These are phyloP conservation scores for Cydia fagiglandana DNA, from an alignment of 1,140 invertebrate species.

Conservation along the genomic window DNA sequence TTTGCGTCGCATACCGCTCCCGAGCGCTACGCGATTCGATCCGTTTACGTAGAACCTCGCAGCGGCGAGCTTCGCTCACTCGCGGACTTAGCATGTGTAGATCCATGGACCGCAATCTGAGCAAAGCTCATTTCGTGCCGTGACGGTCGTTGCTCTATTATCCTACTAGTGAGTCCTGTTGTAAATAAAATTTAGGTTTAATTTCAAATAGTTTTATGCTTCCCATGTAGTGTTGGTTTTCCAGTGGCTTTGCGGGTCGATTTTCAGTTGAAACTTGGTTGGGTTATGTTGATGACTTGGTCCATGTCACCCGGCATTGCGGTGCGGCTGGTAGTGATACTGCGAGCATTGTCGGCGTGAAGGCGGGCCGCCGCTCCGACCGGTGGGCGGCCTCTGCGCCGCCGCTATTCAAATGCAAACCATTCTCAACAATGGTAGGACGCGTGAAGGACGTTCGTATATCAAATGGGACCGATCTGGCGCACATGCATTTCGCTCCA, in stretches of 20 bases:
- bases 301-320: conserved; percentile 11
- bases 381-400: conserved; percentile 50
- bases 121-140: conserved; percentile 68
- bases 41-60: conserved; percentile 61
- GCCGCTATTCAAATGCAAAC: conserved; percentile 74
- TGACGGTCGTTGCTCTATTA: conserved; percentile 71
- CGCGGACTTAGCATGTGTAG: conserved; percentile 35
- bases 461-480: conserved; percentile 72
- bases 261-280: conserved; percentile 32
- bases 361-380: conserved; percentile 53
- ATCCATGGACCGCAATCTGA: conserved; percentile 42
- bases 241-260: conserved; percentile 17
- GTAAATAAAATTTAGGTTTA: conserved; percentile 61
- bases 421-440: conserved; percentile 75
- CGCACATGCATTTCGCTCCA: conserved; percentile 70
- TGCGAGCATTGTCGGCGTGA: conserved; percentile 50
- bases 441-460: conserved; percentile 76
- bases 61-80: conserved; percentile 63
- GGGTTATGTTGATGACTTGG: conserved; percentile 17
- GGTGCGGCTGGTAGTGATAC: conserved; percentile 38
- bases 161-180: conserved; percentile 76
- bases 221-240: conserved; percentile 51
- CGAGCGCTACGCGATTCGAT: conserved; percentile 57
- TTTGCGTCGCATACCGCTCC: conserved; percentile 56
- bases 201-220: conserved; percentile 51